These are phyloP conservation scores for Galeopsomyia nigrocyanea DNA, from an alignment of 2,888 invertebrate species.

Conservation along the genomic window DNA sequence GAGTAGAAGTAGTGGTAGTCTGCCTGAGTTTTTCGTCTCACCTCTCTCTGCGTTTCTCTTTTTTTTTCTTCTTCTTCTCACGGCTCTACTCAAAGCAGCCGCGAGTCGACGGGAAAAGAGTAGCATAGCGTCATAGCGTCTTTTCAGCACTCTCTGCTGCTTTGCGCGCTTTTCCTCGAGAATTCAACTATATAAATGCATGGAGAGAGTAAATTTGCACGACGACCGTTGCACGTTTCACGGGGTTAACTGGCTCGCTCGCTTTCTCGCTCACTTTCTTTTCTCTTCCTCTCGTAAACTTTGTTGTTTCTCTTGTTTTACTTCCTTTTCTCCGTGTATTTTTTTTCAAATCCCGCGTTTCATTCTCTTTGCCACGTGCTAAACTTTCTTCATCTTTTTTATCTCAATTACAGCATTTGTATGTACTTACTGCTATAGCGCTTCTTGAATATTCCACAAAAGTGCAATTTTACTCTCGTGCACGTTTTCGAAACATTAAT, in stretches of 20 bases:
- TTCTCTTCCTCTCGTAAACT: conserved; percentile 9
- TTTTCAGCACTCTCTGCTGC: conserved; percentile 27
- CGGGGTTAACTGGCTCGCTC: conserved; percentile 39
- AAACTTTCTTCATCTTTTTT: conserved; percentile 26
- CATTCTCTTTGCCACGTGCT: conserved; percentile 4
- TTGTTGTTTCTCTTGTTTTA: conserved; percentile 7
- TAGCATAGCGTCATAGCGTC: conserved; percentile 1
- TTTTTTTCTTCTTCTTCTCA: neutral
- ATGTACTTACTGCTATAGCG: too few relatives aligned
- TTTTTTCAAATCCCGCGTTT: conserved; percentile 1
- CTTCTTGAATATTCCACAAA: too few relatives aligned
- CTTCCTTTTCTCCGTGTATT: neutral
- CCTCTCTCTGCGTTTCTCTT: neutral
- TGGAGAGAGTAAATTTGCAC: conserved; percentile 43
- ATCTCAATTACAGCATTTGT: conserved; percentile 14
- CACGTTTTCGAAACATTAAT: too few relatives aligned
- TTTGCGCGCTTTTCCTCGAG: conserved; percentile 34
- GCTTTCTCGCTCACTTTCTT: conserved; percentile 17
- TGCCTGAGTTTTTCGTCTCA: neutral
- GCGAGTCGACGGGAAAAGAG: conserved; percentile 25
- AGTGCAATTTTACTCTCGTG: too few relatives aligned
- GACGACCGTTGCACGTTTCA: conserved; percentile 43
- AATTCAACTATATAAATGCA: conserved; percentile 49
- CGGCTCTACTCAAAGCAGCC: neutral
- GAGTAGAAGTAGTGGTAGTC: neutral